Evolutionary conservation across 1,140 invertebrate species (phyloP), one percentile per base, ranked within the genome.

Genomic region (Coptotermes formosanus): DNA sequence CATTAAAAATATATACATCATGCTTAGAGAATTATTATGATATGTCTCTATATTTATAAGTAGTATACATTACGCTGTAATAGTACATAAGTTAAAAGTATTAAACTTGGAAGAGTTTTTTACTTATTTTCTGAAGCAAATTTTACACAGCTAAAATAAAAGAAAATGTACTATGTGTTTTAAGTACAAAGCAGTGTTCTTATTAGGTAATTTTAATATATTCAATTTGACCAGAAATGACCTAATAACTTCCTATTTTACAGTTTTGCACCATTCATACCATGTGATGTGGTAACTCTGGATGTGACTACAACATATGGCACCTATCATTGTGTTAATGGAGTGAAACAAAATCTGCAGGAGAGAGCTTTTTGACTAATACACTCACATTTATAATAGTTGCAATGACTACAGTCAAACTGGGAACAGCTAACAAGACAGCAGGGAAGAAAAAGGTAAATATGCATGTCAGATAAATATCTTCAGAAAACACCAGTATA

Each of bases 341-440:
- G 64, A 30, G n/a, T 75, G 25, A 75, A 75, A 75, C 64, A 75
- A 30, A 75, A 75, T 75, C 64, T 75, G n/a, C n/a, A 30, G 64
- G 64, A 75, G 64, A 75, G 64, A 75, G 64, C 64, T 75, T n/a
- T 75, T 75, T 84, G 83, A 84, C 48, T 84, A 82, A 84, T 84
- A 84, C 83, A 84, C 83, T 84, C 83, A 84, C 83, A 84, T 52
- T 83, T 84, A 84, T 48, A 55, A 52, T 84, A 55, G 45, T 55
- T 84, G 55, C 48, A 84, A 52, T 52, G 45, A 84, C 45, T 32
- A 84, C 83, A 75, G 16, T 75, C 64, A 75, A 75, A 75, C 64
- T 75, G 64, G 64, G n/a, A 25, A 84, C 52, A 84, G 83, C 83
- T 84, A 84, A 84, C 52, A 55, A 30, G 30, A n/a, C 55, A 84